A percentile compares a stretch with the other conserved stretches of the same genome.
Conservation (phyloP, 1,140 invertebrate species). For the Potamilus streckersoni region DNA sequence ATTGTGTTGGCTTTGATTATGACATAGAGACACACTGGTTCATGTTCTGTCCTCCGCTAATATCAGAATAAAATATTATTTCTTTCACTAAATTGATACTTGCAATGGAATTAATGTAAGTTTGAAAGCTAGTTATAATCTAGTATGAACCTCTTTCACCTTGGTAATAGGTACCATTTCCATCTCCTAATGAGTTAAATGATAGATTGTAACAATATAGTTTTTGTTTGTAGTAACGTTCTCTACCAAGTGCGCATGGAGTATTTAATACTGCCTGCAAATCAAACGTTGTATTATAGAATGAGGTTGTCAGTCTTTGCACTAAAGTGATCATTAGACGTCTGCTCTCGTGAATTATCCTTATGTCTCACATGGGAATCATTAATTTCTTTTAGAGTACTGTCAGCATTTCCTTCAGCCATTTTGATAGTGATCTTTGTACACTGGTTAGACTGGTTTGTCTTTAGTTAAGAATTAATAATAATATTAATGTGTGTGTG, state of each 20-base stretch:
- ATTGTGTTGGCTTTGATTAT: neutral
- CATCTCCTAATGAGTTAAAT: constrained; percentile 21
- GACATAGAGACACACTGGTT: constrained; percentile 8
- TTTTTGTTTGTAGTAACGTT: constrained; percentile 30
- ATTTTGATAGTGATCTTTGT: too few relatives aligned
- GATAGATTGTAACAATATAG: constrained; percentile 32
- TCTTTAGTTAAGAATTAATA: too few relatives aligned
- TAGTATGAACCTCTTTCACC: constrained; percentile 25
- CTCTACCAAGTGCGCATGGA: constrained; percentile 6
- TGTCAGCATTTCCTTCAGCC: too few relatives aligned
- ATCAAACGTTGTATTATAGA: constrained; percentile 27
- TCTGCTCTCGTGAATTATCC: constrained; percentile 13
- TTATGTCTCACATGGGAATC: constrained; percentile 1
- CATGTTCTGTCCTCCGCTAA: constrained; percentile 24
- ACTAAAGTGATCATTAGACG: constrained; percentile 22
- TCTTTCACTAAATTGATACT: too few relatives aligned
- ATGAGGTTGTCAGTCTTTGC: constrained; percentile 8
- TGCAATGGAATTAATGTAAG: constrained; percentile 7
- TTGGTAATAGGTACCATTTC: constrained; percentile 29
- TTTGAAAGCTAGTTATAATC: constrained; percentile 28
- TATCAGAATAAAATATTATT: constrained; percentile 23
- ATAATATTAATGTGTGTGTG: too few relatives aligned
- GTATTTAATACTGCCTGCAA: constrained; percentile 28
- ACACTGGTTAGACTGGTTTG: too few relatives aligned
- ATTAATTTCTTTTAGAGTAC: too few relatives aligned